A percentile compares a stretch with the other conserved stretches of the same genome.
phyloP scores from a whole-genome alignment of 2,888 invertebrate genomes.

The Aphelenchoides bicaudatus region DNA sequence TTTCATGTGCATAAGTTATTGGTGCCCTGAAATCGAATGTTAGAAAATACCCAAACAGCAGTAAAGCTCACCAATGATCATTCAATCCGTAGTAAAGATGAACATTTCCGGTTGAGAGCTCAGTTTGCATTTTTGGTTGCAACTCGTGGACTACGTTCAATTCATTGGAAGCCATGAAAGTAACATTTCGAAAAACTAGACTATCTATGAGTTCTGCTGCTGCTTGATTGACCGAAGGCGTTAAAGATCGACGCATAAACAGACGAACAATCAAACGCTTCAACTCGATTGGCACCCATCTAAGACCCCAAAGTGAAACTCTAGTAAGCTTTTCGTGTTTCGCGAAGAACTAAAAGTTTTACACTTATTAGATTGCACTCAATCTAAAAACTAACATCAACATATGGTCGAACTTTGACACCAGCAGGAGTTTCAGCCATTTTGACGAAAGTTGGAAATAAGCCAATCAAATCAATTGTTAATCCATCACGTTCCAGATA shows the following conservation, averaged over 20 bases:
- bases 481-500: constrained; percentile 19
- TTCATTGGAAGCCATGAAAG: constrained; percentile 31
- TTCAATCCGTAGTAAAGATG: constrained; percentile 29
- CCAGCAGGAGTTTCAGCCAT: constrained; percentile 44
- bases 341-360: constrained; percentile 28
- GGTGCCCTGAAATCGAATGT: constrained; percentile 34
- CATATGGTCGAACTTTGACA: not conserved
- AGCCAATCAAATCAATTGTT: constrained; percentile 29
- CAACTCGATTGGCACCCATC: constrained; percentile 19
- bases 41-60: not conserved
- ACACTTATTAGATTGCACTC: not conserved
- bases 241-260: constrained; percentile 18
- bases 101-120: constrained; percentile 8
- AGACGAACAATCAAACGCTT: constrained; percentile 22
- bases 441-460: constrained; percentile 52
- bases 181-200: constrained; percentile 26
- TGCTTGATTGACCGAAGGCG: constrained; percentile 29
- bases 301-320: constrained; percentile 18
- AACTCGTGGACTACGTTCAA: constrained; percentile 32
- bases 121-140: constrained; percentile 8
- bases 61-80: constrained; percentile 21
- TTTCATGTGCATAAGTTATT: constrained; percentile 37
- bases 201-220: constrained; percentile 26
- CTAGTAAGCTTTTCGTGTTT: constrained; percentile 25
- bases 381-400: not conserved